phyloP scores from a whole-genome alignment of 2,113 vertebrate genomes.

The Dermatemys mawii region DNA sequence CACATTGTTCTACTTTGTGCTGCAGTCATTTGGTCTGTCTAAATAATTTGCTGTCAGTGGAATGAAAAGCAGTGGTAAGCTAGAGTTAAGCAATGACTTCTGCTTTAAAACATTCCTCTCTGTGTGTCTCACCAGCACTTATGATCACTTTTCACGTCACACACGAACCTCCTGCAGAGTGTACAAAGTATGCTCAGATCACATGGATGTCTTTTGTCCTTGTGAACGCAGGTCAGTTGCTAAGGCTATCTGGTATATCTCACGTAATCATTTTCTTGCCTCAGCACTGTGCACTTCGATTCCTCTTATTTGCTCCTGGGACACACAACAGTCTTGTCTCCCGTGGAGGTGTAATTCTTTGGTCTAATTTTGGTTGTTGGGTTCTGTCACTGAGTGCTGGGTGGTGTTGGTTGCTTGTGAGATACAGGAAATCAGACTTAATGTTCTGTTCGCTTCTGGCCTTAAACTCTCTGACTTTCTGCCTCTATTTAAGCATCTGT shows the following conservation, averaged over 20 bases:
- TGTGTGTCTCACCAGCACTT: accelerated
- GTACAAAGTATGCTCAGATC: background rate
- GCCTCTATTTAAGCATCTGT: background rate
- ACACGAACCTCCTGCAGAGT: background rate
- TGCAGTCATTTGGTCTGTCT: background rate
- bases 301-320: background rate
- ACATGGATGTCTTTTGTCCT: background rate
- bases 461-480: background rate
- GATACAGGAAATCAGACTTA: background rate
- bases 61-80: background rate
- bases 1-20: accelerated
- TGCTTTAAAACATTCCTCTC: background rate
- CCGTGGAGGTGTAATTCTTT: background rate
- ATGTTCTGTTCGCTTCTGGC: background rate
- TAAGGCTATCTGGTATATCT: background rate
- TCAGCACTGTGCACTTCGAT: background rate
- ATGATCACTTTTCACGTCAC: background rate
- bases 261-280: background rate
- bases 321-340: background rate
- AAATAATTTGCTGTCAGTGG: background rate
- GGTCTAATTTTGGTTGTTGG: background rate
- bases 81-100: background rate
- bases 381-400: background rate
- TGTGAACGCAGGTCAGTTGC: background rate
- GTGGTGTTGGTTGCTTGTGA: background rate